phyloP scores from a whole-genome alignment of 1,140 invertebrate species.

The Steinernema khuongi region DNA sequence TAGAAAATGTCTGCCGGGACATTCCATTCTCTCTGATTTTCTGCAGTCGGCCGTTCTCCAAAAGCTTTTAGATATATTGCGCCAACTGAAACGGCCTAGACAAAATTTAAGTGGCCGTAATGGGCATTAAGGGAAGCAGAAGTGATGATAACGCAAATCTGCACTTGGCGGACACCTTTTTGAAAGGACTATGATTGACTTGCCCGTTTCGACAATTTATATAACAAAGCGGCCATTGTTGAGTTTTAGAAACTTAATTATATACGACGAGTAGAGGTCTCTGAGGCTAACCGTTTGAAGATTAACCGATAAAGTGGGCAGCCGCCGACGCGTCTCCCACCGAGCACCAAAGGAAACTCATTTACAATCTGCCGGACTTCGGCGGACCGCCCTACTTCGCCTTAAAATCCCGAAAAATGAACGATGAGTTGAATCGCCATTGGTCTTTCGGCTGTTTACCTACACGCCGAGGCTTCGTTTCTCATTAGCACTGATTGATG shows the following conservation, averaged over 20 bases:
- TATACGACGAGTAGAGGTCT: background rate
- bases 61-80: conserved; percentile 14
- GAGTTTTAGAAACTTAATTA: conserved; percentile 8
- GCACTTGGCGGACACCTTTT: background rate
- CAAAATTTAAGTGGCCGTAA: conserved; percentile 7
- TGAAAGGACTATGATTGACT: background rate
- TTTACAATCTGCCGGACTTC: conserved; percentile 1
- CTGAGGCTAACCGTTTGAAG: background rate
- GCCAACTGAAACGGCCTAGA: conserved; percentile 8
- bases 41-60: conserved; percentile 35
- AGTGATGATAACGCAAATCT: background rate
- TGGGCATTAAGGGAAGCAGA: conserved; percentile 4
- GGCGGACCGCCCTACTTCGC: background rate
- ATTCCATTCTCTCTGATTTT: conserved; percentile 50
- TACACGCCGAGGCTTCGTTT: conserved; percentile 6
- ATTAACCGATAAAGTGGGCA: background rate
- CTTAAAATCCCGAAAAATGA: background rate
- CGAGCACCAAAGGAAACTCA: background rate
- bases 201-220: background rate
- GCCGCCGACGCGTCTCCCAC: background rate
- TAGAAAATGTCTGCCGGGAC: conserved; percentile 49
- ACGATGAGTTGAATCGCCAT: background rate
- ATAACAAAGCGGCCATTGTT: background rate
- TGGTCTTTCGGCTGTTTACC: background rate
- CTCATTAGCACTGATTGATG: conserved; percentile 7